Evolutionary conservation across 2,113 vertebrate genomes (phyloP).

Genomic region (Semnopithecus entellus): DNA sequence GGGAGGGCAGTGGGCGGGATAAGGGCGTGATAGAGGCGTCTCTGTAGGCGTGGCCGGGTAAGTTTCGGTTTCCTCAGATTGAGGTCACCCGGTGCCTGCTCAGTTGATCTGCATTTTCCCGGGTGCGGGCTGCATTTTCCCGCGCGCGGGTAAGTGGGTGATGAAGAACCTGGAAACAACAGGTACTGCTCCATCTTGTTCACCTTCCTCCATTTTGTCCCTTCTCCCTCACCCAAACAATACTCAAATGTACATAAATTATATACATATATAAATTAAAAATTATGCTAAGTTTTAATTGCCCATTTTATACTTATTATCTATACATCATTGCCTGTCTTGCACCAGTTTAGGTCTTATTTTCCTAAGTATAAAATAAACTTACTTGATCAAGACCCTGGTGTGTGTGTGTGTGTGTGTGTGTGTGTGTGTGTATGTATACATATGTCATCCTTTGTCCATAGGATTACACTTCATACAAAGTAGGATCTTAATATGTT

Average conservation of each 20-base stretch:
- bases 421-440: background rate
- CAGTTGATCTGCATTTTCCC: no score
- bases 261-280: background rate
- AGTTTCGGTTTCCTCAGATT: no score
- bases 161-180: no score
- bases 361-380: slow-evolving; percentile 26
- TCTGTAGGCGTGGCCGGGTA: no score
- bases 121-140: no score
- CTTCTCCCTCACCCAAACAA: no score
- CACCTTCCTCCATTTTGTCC: no score
- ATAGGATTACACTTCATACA: background rate
- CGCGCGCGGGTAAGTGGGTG: no score
- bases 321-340: background rate
- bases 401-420: background rate
- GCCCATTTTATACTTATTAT: background rate
- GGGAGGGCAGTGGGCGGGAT: no score
- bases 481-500: background rate
- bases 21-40: no score
- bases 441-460: background rate
- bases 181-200: no score
- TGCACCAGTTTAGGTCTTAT: background rate
- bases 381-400: background rate
- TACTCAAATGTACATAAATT: background rate
- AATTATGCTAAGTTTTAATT: background rate
- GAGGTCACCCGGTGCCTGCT: no score